A percentile compares a stretch with the other conserved stretches of the same genome.
Conservation (phyloP, 2,888 invertebrate species). For the Noctua fimbriata region DNA sequence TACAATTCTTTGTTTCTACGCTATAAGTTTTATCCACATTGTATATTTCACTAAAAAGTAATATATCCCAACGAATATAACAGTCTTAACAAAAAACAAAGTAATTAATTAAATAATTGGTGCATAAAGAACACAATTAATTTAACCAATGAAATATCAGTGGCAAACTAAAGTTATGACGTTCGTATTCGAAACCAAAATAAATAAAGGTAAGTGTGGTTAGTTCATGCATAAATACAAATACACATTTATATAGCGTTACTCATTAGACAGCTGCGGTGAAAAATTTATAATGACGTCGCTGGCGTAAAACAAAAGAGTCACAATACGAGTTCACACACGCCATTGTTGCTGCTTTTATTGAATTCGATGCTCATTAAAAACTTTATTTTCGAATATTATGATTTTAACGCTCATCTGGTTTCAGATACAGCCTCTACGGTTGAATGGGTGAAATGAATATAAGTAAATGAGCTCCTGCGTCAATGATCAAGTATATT, state of each 20-base stretch:
- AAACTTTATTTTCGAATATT: constrained; percentile 73
- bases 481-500: constrained; percentile 24
- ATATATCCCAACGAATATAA: not conserved
- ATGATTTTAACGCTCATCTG: constrained; percentile 60
- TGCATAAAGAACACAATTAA: not conserved
- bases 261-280: constrained; percentile 85
- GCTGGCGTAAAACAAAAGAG: constrained; percentile 80
- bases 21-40: too few relatives aligned
- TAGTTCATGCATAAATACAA: constrained; percentile 63
- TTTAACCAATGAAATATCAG: not conserved
- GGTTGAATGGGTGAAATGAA: constrained; percentile 43
- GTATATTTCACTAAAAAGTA: not conserved
- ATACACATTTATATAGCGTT: constrained; percentile 70
- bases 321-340: constrained; percentile 84
- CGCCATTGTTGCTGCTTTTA: constrained; percentile 85
- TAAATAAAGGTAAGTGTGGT: constrained; percentile 21
- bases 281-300: constrained; percentile 84
- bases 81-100: not conserved
- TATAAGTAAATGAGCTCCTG: constrained; percentile 47
- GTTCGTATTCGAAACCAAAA: constrained; percentile 7
- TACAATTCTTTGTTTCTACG: not conserved
- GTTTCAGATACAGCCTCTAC: constrained; percentile 36
- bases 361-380: constrained; percentile 88
- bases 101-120: constrained; percentile 11
- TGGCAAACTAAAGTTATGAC: not conserved